Conservation (phyloP, 2,888 invertebrate genomes). For the Thelaira solivaga region DNA sequence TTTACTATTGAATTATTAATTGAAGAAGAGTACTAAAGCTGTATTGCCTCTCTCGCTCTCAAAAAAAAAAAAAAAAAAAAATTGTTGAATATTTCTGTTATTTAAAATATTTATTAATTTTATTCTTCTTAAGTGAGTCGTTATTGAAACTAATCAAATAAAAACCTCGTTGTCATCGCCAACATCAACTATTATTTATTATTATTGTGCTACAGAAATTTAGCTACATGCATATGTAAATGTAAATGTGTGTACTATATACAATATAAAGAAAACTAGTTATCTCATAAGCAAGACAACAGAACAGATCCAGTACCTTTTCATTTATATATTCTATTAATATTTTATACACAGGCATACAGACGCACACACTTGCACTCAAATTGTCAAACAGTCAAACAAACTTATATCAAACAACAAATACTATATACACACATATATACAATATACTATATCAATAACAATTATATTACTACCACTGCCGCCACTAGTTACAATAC, state of each 20-base stretch:
- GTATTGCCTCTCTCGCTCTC: background rate
- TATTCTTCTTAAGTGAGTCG: conserved; percentile 21
- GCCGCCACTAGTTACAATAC: conserved; percentile 17
- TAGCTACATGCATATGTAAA: conserved; percentile 7
- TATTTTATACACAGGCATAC: too few species aligned
- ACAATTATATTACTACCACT: conserved; percentile 29
- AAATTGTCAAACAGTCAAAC: conserved; percentile 1
- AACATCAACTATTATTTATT: conserved; percentile 32
- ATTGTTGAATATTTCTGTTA: conserved; percentile 20
- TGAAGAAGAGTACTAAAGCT: conserved; percentile 12
- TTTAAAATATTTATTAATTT: conserved; percentile 33
- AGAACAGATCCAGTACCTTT: conserved; percentile 47
- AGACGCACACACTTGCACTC: too few species aligned
- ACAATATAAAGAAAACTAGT: conserved; percentile 31
- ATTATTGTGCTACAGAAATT: conserved; percentile 21
- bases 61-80: conserved; percentile 1
- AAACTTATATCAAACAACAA: conserved; percentile 10
- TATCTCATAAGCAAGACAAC: conserved; percentile 40
- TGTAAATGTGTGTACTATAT: background rate
- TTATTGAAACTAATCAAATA: conserved; percentile 38
- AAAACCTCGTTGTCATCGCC: conserved; percentile 17
- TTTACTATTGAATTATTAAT: background rate
- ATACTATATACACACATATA: background rate
- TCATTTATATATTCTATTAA: conserved; percentile 41
- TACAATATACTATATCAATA: conserved; percentile 4